Base-by-base conservation (phyloP, 37 sponge, comb jelly and placozoan species). In the Chondrilla cf. caribensis region DNA sequence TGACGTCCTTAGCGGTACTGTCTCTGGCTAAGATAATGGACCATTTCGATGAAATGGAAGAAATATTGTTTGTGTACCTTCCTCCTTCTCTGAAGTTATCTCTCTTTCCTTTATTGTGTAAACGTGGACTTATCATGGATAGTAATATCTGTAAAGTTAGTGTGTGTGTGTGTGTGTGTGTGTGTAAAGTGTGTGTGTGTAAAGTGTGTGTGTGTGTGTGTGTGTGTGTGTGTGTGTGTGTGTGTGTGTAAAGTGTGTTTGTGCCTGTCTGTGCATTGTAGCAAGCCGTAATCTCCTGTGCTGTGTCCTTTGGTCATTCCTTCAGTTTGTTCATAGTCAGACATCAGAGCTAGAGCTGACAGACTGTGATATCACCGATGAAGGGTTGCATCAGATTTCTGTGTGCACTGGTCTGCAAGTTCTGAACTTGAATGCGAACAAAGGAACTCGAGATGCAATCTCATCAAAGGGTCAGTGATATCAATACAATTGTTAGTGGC, bases 91-190 rank as follows among this genome's bases (percentile, higher is more conserved):
- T 73, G 21, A 37, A 38, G 25, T 22, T 37, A 9, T 43, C 25
- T n/a, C 41, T 73, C 76, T 39, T 73, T 39, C 76, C 76, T 25
- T 39, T 73, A 24, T 37, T 73, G 38, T 73, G 76, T 22, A 73
- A 73, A 38, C 38, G 76, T 1, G 76, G 76, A 19, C 44, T 73
- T 37, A 40, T 73, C 41, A 1, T 19, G 18, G 76, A 73, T 24
- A 24, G 76, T n/a, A 73, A 73, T 24, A 73, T 73, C 5, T 25
- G 22, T 43, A 73, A 73, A 39, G 76, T 73, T n/a, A 42, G 76
- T 33, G 15, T 6, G 35, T 7, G 68, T 62, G 35, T 33, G 68
- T 67, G 24, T 62, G 64, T 62, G 64, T 62, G 64, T 26, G 64
- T 62, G 64, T 62, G 64, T 62, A n/a, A n/a, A n/a, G 64, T 62